A percentile compares a stretch with the other conserved stretches of the same genome.
Evolutionary conservation across 2,888 invertebrate species (phyloP).

Genomic region (Pandemis cinnamomeana): DNA sequence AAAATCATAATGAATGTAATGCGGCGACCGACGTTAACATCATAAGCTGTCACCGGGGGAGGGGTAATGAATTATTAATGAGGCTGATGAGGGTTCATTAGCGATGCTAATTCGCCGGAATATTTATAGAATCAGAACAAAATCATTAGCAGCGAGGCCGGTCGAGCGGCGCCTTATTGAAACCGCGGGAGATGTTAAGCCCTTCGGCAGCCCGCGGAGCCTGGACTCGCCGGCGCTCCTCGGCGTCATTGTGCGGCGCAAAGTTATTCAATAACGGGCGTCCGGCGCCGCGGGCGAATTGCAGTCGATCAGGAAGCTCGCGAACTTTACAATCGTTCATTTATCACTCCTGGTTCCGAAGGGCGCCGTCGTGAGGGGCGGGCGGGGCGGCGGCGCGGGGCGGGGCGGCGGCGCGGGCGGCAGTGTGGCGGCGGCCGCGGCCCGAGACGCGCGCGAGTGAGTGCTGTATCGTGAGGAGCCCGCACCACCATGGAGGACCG

Average conservation of each 20-base stretch:
- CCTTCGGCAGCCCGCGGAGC: not conserved
- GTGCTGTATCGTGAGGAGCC: not conserved
- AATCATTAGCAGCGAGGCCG: conserved; percentile 17
- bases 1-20: conserved; percentile 33
- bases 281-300: not conserved
- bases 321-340: conserved; percentile 32
- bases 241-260: not conserved
- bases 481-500: conserved; percentile 1
- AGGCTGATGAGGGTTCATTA: conserved; percentile 21
- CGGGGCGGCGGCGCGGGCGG: not conserved
- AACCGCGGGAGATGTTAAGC: not conserved
- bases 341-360: conserved; percentile 18
- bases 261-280: not conserved
- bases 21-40: conserved; percentile 21
- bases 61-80: conserved; percentile 30
- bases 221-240: not conserved
- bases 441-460: conserved; percentile 11
- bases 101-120: conserved; percentile 31
- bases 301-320: conserved; percentile 21
- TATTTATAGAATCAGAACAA: conserved; percentile 37
- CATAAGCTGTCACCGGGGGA: not conserved
- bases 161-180: conserved; percentile 16
- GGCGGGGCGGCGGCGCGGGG: conserved; percentile 10
- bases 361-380: not conserved
- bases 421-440: conserved; percentile 16